phyloP scores from a whole-genome alignment of 2,797 vertebrate genomes.

The Bradypodion pumilum region DNA sequence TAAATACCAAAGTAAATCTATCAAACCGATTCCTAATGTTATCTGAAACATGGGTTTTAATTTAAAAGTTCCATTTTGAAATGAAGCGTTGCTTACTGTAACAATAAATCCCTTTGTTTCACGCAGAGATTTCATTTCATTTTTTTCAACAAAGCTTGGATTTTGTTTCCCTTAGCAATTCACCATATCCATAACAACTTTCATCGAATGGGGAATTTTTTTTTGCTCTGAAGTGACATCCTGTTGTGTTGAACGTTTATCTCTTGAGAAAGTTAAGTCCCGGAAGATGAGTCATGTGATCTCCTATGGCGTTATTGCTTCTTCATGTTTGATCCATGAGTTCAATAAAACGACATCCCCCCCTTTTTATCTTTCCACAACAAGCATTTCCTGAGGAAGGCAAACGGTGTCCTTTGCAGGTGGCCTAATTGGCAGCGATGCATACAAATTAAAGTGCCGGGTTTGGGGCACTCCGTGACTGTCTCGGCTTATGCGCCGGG shows the following conservation, averaged over 20 bases:
- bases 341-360: conserved; percentile 46
- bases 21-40: background rate
- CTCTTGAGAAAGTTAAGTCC: conserved; percentile 23
- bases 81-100: conserved; percentile 1
- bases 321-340: conserved; percentile 41
- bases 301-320: conserved; percentile 31
- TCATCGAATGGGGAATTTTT: background rate
- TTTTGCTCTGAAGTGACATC: background rate
- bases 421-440: conserved; percentile 28
- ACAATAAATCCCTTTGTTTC: background rate
- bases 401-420: conserved; percentile 42
- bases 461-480: background rate
- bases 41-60: background rate
- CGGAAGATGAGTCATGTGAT: conserved; percentile 34
- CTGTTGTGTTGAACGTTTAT: conserved; percentile 26
- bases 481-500: too few relatives aligned
- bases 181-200: background rate
- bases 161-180: background rate
- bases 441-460: conserved; percentile 29
- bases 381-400: conserved; percentile 37
- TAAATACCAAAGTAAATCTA: background rate
- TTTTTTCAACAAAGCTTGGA: background rate
- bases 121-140: background rate
- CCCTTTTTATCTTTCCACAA: conserved; percentile 54
- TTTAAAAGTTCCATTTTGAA: background rate